Base-by-base conservation (phyloP, 2,113 vertebrate genomes). In the Grammomys dolichurus region DNA sequence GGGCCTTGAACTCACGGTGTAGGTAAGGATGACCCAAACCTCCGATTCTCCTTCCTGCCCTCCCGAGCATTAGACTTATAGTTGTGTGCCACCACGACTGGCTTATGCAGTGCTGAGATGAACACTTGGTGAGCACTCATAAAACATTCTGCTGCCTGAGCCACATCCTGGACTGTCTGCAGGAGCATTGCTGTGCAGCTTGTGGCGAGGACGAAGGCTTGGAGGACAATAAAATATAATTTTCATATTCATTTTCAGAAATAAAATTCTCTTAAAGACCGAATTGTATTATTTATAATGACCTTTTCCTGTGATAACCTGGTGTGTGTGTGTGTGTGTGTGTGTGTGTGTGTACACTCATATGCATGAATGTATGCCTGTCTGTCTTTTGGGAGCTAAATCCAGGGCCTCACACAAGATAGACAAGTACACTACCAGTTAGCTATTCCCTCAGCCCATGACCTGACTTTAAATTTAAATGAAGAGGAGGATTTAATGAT, bases 231-330 rank as follows among this genome's bases (percentile, higher is more conserved):
- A 19, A 89, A 70, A 91, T 54, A 78, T 88, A 20, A 46, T 96
- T 78, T 94, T 80, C 16, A 26, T 69, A 67, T 46, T 33, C 82
- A 22, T 65, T 89, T 94, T 90, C 43, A 72, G 60, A 93, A 90
- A 89, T 7, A 82, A 94, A 87, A 90, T 22, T 82, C 16, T 94
- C 75, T 20, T 87, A 92, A 90, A 87, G 28, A 10, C 54, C 36
- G n/a, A 22, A 70, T 89, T n/a, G 5, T 91, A 26, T 75, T 56
- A 84, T 16, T 96, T 81, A 89, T 0, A 43, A 82, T 26, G 60
- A 5, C 8, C 70, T 92, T 82, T 40, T 88, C 48, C 28, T 78
- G 16, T 46, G 63, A 46, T 43, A 65, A 65, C 58, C 58, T 40
- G 3, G n/a, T 58, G 33, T 58, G 54, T 81, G 36, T 82, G 36